Percentiles rank a stretch among this genome's conserved stretches.
phyloP scores from a whole-genome alignment of 2,888 invertebrate species.

The Calliopum simillimum region DNA sequence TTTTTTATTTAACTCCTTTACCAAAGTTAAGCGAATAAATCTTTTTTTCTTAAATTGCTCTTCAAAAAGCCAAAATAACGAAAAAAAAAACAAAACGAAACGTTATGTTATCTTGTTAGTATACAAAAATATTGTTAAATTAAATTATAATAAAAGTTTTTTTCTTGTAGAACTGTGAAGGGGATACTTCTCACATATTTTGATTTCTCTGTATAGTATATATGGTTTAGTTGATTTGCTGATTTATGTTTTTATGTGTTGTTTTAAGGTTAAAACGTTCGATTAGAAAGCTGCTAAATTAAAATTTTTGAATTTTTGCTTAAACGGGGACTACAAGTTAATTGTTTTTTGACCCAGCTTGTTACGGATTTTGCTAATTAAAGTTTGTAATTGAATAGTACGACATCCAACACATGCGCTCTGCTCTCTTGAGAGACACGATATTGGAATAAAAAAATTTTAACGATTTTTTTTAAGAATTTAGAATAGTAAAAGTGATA shows the following conservation, averaged over 20 bases:
- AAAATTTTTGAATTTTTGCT: constrained; percentile 3
- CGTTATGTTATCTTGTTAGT: too few species aligned
- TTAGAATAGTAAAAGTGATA: constrained; percentile 19
- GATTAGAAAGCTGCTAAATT: constrained; percentile 37
- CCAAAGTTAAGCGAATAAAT: too few species aligned
- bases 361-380: neutral
- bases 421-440: constrained; percentile 67
- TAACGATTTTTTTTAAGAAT: constrained; percentile 1
- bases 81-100: too few species aligned
- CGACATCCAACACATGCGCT: constrained; percentile 70
- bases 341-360: constrained; percentile 36
- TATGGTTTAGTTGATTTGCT: constrained; percentile 25
- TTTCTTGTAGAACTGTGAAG: constrained; percentile 80
- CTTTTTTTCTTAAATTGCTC: too few species aligned
- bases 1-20: too few species aligned
- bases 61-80: too few species aligned
- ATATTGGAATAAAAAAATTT: constrained; percentile 56
- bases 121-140: too few species aligned
- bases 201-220: constrained; percentile 30
- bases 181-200: constrained; percentile 78
- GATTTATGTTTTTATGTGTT: constrained; percentile 27
- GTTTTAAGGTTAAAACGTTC: constrained; percentile 31
- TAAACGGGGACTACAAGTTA: constrained; percentile 42
- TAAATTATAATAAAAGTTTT: constrained; percentile 42
- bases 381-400: constrained; percentile 41